Base-by-base conservation (phyloP, 2,113 vertebrate genomes). In the Hippocampus comes region DNA sequence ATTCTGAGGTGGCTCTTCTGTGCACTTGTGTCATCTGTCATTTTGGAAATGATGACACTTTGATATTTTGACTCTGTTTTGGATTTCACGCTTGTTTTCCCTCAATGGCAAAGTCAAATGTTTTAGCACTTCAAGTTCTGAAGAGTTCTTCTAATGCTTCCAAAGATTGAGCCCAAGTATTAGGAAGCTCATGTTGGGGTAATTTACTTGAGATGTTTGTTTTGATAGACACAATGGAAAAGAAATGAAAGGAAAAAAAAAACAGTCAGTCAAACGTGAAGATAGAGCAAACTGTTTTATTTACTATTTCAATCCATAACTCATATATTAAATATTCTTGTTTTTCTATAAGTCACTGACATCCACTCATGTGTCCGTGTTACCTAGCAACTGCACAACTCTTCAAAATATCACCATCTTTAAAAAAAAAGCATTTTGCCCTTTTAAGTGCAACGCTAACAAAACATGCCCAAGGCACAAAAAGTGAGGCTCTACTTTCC, bases 361-460 rank as follows among this genome's bases (percentile, higher is more conserved):
- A 82, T 63, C 43, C 63, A 49, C 38, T 57, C 68, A 68, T 70
- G 76, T 68, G 56, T 63, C 48, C 38, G 48, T 76, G 82, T 86
- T 84, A 46, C 84, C 68, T 71, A 74, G 82, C 71, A 82, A 85
- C 78, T 71, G 57, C 46, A 60, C 67, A 82, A 72, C 72, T 76
- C 78, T 85, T 78, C 65, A 77, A 77, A 84, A 59, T 70, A 48
- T 48, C 63, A 80, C 77, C 68, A 75, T 63, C 66, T 76, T 71
- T 48, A 23, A 68, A 51, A 66, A 18, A 5, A 41, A 23, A 41
- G 18, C 63, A 27, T 48, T 46, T 48, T 20, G 20, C 25, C 71
- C 56, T 63, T 25, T 41, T 43, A 72, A 74, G 23, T 1, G 51
- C 64, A 67, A 66, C 14, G 0, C 71, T 75, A 69, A 77, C 63